phyloP scores from a whole-genome alignment of 2,888 invertebrate genomes.

The Archips xylosteana region DNA sequence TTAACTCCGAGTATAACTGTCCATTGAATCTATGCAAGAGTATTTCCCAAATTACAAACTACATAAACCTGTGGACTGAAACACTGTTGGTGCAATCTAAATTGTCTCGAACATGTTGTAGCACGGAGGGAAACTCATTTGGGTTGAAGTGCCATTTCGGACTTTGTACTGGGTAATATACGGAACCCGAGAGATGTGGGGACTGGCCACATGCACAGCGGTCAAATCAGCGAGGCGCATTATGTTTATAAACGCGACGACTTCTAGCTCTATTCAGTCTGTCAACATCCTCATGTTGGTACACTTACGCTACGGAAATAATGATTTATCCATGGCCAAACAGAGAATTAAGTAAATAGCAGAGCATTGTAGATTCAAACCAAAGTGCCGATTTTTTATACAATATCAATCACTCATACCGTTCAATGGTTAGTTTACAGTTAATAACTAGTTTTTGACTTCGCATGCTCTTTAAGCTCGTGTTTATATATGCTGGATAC shows the following conservation, averaged over 20 bases:
- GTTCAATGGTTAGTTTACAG: too few species aligned
- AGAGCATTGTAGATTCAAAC: too few species aligned
- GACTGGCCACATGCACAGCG: not conserved
- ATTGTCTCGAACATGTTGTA: constrained; percentile 2
- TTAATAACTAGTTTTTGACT: too few species aligned
- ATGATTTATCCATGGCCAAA: too few species aligned
- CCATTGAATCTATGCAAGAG: not conserved
- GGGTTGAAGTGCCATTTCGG: constrained; percentile 17
- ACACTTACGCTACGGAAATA: too few species aligned
- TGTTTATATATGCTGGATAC: too few species aligned
- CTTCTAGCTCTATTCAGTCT: not conserved
- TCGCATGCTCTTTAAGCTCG: too few species aligned
- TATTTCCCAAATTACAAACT: not conserved
- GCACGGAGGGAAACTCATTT: constrained; percentile 32
- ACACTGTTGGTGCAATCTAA: constrained; percentile 9
- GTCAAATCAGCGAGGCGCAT: not conserved
- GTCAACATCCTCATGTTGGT: not conserved
- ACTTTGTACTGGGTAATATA: constrained; percentile 8
- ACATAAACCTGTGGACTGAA: not conserved
- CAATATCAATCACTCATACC: too few species aligned
- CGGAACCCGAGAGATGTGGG: constrained; percentile 10
- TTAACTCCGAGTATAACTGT: not conserved
- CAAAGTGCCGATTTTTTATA: too few species aligned
- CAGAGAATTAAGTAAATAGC: too few species aligned
- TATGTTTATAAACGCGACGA: not conserved